These are phyloP conservation scores for Pterois miles DNA, from an alignment of 2,797 vertebrate genomes.

Conservation along the genomic window DNA sequence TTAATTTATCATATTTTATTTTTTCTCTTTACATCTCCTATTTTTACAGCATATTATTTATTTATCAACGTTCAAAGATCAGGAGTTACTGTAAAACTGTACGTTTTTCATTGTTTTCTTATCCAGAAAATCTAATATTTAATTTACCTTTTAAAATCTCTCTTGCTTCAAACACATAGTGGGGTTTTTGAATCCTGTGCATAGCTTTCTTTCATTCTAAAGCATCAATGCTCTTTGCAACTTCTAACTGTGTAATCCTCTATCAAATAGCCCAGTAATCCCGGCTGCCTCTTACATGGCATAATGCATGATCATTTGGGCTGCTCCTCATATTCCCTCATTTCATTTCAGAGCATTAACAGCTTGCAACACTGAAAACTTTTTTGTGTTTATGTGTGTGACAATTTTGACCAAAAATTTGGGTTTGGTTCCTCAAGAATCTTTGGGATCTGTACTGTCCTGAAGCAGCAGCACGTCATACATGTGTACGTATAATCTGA, in stretches of 20 bases:
- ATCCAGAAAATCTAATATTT: not conserved
- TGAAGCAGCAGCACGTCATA: not conserved
- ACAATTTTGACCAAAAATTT: not conserved
- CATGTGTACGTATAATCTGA: constrained; percentile 11
- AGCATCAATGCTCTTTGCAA: constrained; percentile 81
- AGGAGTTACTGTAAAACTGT: not conserved
- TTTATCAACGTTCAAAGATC: constrained; percentile 1
- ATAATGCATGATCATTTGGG: constrained; percentile 81
- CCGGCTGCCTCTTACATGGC: constrained; percentile 74
- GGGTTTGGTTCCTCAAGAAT: constrained; percentile 17
- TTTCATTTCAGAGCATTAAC: constrained; percentile 67
- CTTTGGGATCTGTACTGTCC: not conserved
- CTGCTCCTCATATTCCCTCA: constrained; percentile 68
- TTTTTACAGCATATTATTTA: not conserved
- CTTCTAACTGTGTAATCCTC: constrained; percentile 82
- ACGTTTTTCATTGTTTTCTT: not conserved
- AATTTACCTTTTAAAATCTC: not conserved
- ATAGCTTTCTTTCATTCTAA: constrained; percentile 69
- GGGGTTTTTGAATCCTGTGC: constrained; percentile 42
- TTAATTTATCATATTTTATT: not conserved
- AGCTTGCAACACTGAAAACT: constrained; percentile 40
- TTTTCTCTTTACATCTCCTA: not conserved
- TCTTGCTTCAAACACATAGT: constrained; percentile 3
- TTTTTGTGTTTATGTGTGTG: constrained; percentile 14
- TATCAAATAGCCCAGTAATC: constrained; percentile 80